These are phyloP conservation scores for Carcharodon carcharias DNA, from an alignment of 2,797 vertebrate species.

Conservation along the genomic window DNA sequence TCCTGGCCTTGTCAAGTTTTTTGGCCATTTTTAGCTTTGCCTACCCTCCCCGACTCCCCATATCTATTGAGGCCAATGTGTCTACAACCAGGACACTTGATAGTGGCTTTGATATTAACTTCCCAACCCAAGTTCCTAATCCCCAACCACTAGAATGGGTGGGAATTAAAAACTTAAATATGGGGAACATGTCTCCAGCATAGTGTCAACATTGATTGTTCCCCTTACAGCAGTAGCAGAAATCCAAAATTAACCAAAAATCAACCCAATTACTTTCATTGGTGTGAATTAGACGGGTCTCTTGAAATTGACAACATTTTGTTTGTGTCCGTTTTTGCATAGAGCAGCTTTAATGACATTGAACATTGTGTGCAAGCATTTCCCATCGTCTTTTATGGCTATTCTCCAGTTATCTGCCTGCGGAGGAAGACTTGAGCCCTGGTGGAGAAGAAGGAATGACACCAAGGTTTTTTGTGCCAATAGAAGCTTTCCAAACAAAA, in stretches of 20 bases:
- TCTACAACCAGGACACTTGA: not conserved
- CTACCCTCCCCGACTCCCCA: not conserved
- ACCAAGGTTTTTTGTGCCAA: not conserved
- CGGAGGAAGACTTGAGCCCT: not conserved
- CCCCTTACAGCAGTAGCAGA: not conserved
- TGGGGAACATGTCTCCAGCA: not conserved
- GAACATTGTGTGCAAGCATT: not conserved
- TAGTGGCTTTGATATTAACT: not conserved
- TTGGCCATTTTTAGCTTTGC: not conserved
- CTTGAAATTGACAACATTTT: not conserved
- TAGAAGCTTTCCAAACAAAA: not conserved
- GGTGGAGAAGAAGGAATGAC: not conserved
- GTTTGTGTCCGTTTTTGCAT: not conserved
- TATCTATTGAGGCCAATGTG: not conserved
- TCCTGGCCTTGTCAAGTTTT: not conserved
- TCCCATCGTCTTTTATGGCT: not conserved
- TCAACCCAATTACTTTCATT: conserved; percentile 6
- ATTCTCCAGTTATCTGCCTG: not conserved
- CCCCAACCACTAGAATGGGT: not conserved
- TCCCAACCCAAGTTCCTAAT: too few relatives aligned
- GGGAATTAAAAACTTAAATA: not conserved
- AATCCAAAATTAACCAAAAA: conserved; percentile 10
- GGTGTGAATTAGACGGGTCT: not conserved
- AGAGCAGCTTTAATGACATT: not conserved
- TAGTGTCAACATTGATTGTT: not conserved